Base-by-base conservation (phyloP, 2,888 invertebrate genomes). In the Microdon myrmicae region DNA sequence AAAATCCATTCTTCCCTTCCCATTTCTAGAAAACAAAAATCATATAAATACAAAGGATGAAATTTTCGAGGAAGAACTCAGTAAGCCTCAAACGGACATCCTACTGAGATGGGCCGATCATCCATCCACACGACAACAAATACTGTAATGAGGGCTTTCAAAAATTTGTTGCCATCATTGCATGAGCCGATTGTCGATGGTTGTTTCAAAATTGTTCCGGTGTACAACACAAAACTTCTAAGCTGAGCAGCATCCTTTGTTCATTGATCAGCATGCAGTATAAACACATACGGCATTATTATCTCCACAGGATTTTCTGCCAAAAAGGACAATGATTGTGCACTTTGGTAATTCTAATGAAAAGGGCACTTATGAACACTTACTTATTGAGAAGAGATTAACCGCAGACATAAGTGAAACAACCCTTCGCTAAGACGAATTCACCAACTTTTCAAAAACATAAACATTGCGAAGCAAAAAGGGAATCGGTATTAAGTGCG, bases 311-410 rank as follows among this genome's bases (percentile, higher is more conserved):
- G 64, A 43, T 23, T n/a, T n/a, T 37, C 43, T 31, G 23, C 9
- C 13, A 7, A 8, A 19, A 61, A 39, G n/a, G 6, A 29, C 28
- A 41, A 31, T 41, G 51, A 51, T 47, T 44, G 39, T 55, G 13
- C 47, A 31, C 47, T 54, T 47, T 53, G 37, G 31, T 39, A 14
- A 10, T 43, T 54, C 22, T 31, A 53, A 45, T 32, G 23, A 51
- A 53, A 53, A 64, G 39, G 38, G 47, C 45, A 37, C 34, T 43
- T 37, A 32, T 35, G 19, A 13, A 26, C 14, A n/a, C 10, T 12
- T 16, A 31, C 34, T 44, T 43, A 48, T 49, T 31, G 35, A 45
- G 16, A 64, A 29, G 25, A 56, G 61, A 64, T 64, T 64, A n/a
- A 61, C 17, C 44, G 37, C 8, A 41, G 47, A 31, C 26, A 35